Conservation (phyloP, 2,888 invertebrate genomes). For the Habroteleia sp. region DNA sequence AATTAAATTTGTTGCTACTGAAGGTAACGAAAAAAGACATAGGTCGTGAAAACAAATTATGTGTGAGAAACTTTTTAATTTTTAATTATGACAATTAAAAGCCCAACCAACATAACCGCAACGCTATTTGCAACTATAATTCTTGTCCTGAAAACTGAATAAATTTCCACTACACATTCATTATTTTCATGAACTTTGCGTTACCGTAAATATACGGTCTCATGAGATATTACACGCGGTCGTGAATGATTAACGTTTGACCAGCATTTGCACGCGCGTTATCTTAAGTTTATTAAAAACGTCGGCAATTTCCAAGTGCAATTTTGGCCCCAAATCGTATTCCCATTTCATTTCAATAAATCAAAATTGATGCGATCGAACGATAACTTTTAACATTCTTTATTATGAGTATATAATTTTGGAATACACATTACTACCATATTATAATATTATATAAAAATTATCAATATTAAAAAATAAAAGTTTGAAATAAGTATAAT, state of each 20-base stretch:
- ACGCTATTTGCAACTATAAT: slow-evolving; percentile 44
- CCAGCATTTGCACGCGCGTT: slow-evolving; percentile 31
- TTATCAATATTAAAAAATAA: too few relatives aligned
- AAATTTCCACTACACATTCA: slow-evolving; percentile 52
- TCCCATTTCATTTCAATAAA: too few relatives aligned
- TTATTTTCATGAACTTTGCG: slow-evolving; percentile 51
- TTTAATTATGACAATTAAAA: slow-evolving; percentile 48
- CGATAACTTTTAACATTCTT: too few relatives aligned
- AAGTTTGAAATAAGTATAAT: too few relatives aligned
- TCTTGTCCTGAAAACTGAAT: slow-evolving; percentile 43
- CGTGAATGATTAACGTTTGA: slow-evolving; percentile 49
- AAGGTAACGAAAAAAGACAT: slow-evolving; percentile 3
- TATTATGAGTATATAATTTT: too few relatives aligned
- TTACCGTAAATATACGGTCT: slow-evolving; percentile 39
- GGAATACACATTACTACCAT: too few relatives aligned
- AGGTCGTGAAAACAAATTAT: slow-evolving; percentile 21
- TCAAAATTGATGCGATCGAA: too few relatives aligned
- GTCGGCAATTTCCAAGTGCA: neutral
- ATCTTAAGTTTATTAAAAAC: slow-evolving; percentile 35
- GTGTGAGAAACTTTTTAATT: slow-evolving; percentile 35
- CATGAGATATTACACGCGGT: slow-evolving; percentile 45
- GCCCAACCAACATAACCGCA: slow-evolving; percentile 26
- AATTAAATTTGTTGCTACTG: neutral
- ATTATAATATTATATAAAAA: too few relatives aligned
- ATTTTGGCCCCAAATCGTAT: too few relatives aligned